These are phyloP conservation scores for Diadophis punctatus DNA, from an alignment of 2,113 vertebrate species.

Conservation along the genomic window DNA sequence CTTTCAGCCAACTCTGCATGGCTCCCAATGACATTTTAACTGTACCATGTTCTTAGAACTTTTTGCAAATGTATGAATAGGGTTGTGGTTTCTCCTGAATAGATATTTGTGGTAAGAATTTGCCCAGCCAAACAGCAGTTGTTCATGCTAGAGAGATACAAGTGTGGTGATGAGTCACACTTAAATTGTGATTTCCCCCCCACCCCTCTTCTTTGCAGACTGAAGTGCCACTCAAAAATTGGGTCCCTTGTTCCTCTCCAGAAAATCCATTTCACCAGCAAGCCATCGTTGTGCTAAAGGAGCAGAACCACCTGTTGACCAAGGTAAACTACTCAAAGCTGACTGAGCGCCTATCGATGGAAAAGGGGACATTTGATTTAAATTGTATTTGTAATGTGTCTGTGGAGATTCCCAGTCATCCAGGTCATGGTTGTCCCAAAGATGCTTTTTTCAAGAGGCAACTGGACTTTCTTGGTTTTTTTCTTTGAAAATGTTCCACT, in stretches of 20 bases:
- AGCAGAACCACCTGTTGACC: constrained; percentile 32
- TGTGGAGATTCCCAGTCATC: background rate
- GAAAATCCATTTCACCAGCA: constrained; percentile 11
- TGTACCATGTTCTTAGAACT: background rate
- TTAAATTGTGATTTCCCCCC: background rate
- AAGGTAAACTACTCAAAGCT: background rate
- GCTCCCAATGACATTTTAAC: background rate
- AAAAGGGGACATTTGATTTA: background rate
- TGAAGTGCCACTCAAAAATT: background rate
- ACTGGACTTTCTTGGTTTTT: background rate
- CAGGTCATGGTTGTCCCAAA: background rate
- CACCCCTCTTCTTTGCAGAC: background rate
- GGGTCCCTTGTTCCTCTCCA: background rate
- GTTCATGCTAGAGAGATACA: too few relatives aligned
- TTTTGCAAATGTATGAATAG: too few relatives aligned
- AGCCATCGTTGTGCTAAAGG: constrained; percentile 11
- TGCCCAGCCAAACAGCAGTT: too few relatives aligned
- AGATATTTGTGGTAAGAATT: background rate
- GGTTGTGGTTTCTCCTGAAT: background rate
- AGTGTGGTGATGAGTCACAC: too few relatives aligned
- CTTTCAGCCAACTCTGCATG: background rate
- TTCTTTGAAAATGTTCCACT: background rate
- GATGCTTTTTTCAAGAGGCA: background rate
- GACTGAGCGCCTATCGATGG: background rate
- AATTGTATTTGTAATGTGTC: background rate